phyloP scores from a whole-genome alignment of 1,140 invertebrate genomes.

The Ceratina calcarata region DNA sequence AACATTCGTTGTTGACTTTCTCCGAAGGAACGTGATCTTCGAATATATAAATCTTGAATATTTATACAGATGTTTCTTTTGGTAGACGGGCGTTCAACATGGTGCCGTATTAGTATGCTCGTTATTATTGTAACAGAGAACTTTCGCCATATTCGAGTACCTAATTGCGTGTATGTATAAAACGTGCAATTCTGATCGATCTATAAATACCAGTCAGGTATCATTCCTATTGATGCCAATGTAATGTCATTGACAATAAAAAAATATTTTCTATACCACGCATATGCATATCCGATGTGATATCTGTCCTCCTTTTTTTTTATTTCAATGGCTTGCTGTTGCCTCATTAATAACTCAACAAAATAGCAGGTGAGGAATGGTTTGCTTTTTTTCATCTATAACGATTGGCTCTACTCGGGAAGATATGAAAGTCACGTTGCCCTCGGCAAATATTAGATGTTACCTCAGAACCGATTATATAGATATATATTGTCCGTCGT shows the following conservation, averaged over 20 bases:
- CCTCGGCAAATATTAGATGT: slow-evolving; percentile 10
- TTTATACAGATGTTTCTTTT: neutral
- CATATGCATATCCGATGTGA: too few relatives aligned
- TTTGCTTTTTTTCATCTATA: neutral
- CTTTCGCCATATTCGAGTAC: slow-evolving; percentile 41
- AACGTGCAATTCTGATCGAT: neutral
- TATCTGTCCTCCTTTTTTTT: too few relatives aligned
- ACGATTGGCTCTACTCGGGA: too few relatives aligned
- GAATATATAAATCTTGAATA: neutral
- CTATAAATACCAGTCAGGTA: slow-evolving; percentile 12
- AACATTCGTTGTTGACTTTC: neutral
- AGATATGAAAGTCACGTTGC: neutral
- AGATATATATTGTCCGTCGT: slow-evolving; percentile 38
- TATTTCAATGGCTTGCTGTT: too few relatives aligned
- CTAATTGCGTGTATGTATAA: slow-evolving; percentile 16
- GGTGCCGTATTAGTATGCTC: too few relatives aligned
- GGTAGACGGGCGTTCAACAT: neutral
- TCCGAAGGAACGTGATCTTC: neutral
- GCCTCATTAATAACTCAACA: neutral
- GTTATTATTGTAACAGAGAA: neutral
- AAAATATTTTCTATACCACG: slow-evolving; percentile 11
- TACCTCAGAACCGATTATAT: slow-evolving; percentile 6
- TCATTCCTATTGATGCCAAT: neutral
- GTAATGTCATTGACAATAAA: slow-evolving; percentile 13
- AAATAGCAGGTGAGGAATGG: neutral